Percentiles rank a stretch among this genome's conserved stretches.
phyloP scores from a whole-genome alignment of 2,888 invertebrate species.

The Eupithecia centaureata region DNA sequence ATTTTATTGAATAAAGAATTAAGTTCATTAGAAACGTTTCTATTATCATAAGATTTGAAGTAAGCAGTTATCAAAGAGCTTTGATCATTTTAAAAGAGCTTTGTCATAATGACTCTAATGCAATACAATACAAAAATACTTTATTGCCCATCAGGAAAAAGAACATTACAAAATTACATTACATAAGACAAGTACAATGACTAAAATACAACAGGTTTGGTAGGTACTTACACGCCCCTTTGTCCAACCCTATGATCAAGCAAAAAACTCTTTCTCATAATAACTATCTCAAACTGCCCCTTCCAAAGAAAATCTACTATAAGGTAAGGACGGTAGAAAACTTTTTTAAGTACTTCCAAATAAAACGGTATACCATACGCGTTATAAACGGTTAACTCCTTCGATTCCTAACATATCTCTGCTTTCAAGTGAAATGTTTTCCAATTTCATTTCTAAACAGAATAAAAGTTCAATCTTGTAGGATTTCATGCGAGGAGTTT shows the following conservation, averaged over 20 bases:
- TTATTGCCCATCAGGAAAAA: too few species aligned
- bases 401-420: conserved; percentile 1
- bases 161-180: too few species aligned
- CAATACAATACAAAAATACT: too few species aligned
- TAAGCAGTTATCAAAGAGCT: neutral
- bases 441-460: conserved; percentile 17
- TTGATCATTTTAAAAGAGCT: neutral
- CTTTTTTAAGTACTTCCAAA: conserved; percentile 18
- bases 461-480: conserved; percentile 9
- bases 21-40: too few species aligned
- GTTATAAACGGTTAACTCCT: too few species aligned
- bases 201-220: neutral
- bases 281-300: neutral
- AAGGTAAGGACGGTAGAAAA: conserved; percentile 11
- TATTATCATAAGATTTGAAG: neutral
- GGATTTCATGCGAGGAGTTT: conserved; percentile 11
- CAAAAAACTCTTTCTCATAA: neutral
- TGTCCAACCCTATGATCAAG: neutral
- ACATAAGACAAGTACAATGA: too few species aligned
- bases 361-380: conserved; percentile 17
- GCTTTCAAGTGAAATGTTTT: conserved; percentile 15
- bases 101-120: neutral
- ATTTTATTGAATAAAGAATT: neutral
- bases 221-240: neutral
- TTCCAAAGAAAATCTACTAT: conserved; percentile 19